A percentile compares a stretch with the other conserved stretches of the same genome.
Evolutionary conservation across 2,888 invertebrate species (phyloP).

Genomic region (Xestobium rufovillosum): DNA sequence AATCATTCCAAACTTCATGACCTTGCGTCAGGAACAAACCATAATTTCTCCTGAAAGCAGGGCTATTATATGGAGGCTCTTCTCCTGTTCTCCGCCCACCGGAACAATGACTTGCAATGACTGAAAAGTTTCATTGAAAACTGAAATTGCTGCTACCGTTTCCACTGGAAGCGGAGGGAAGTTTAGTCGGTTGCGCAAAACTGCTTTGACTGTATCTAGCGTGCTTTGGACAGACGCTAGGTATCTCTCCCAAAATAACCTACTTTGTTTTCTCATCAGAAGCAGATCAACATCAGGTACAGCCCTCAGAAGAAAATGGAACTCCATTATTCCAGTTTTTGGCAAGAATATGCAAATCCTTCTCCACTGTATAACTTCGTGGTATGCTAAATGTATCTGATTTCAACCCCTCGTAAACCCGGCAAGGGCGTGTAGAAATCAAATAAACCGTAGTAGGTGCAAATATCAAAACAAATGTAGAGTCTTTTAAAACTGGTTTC

Average conservation of each 20-base stretch:
- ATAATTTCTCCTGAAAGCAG: slow-evolving; percentile 79
- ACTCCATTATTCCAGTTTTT: slow-evolving; percentile 75
- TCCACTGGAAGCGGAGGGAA: slow-evolving; percentile 76
- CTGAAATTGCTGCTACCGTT: slow-evolving; percentile 65
- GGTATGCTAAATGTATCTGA: slow-evolving; percentile 64
- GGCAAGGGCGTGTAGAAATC: slow-evolving; percentile 54
- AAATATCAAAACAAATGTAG: slow-evolving; percentile 78
- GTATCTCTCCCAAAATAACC: slow-evolving; percentile 87
- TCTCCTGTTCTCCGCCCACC: slow-evolving; percentile 78
- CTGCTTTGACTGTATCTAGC: slow-evolving; percentile 75
- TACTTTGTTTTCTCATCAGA: slow-evolving; percentile 76
- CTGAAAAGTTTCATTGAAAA: slow-evolving; percentile 78
- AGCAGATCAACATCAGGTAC: slow-evolving; percentile 80
- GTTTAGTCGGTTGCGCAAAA: slow-evolving; percentile 71
- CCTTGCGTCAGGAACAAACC: slow-evolving; percentile 66
- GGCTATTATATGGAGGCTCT: slow-evolving; percentile 90
- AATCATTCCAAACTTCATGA: slow-evolving; percentile 82
- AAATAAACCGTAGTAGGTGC: slow-evolving; percentile 65
- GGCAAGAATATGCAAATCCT: slow-evolving; percentile 62
- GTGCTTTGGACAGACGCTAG: slow-evolving; percentile 80
- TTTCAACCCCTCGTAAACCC: slow-evolving; percentile 85
- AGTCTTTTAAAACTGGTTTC: slow-evolving; percentile 63
- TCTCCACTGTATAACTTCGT: slow-evolving; percentile 76
- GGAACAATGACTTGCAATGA: slow-evolving; percentile 72
- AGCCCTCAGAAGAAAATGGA: slow-evolving; percentile 83